Evolutionary conservation across 2,888 invertebrate species (phyloP).

Genomic region (Zhuqinia jingwanae): DNA sequence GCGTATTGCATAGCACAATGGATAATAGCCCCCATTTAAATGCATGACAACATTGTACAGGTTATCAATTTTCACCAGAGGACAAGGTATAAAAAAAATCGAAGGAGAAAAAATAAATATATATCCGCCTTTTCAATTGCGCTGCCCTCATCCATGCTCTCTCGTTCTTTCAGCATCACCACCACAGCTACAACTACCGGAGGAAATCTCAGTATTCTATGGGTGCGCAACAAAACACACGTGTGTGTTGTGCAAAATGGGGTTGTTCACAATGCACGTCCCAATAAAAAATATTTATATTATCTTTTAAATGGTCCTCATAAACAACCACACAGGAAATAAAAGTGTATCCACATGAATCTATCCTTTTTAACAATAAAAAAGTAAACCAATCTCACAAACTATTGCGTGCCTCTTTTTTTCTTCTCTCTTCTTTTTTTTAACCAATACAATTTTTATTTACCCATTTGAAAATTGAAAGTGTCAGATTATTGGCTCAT

Average conservation of each 20-base stretch:
- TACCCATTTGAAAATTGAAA: slow-evolving; percentile 69
- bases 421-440: background rate
- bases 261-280: no score
- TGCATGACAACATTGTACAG: slow-evolving; percentile 54
- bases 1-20: background rate
- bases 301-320: no score
- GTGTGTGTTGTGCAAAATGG: no score
- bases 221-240: no score
- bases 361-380: no score
- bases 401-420: background rate
- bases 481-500: slow-evolving; percentile 68
- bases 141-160: no score
- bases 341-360: no score
- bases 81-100: background rate
- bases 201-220: no score
- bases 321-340: no score
- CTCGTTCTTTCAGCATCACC: background rate
- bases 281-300: no score
- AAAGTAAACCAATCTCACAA: no score
- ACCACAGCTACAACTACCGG: background rate
- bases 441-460: slow-evolving; percentile 5
- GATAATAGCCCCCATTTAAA: slow-evolving; percentile 56
- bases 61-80: slow-evolving; percentile 62
- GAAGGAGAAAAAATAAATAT: background rate
- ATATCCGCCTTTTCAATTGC: no score